Percentiles rank a stretch among this genome's conserved stretches.
Conservation (phyloP, 1,140 invertebrate genomes). For the Drosophila melanica region DNA sequence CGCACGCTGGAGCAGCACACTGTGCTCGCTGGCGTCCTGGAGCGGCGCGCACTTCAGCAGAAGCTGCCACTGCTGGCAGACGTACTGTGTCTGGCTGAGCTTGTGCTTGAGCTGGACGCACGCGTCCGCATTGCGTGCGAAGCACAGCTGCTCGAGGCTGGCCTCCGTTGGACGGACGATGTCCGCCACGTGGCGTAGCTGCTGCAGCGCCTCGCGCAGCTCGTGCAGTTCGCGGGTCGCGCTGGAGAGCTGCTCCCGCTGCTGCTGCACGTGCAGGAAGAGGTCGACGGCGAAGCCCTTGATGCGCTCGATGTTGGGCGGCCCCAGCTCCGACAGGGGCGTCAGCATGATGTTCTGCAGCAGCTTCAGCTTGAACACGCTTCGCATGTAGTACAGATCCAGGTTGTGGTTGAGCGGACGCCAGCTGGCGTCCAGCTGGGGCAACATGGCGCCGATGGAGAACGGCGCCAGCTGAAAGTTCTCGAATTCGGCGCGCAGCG, state of each 20-base stretch:
- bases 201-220: constrained; percentile 75
- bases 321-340: constrained; percentile 91
- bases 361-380: constrained; percentile 84
- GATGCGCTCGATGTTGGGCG: constrained; percentile 92
- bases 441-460: constrained; percentile 68
- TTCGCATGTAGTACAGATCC: constrained; percentile 80
- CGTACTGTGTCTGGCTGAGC: constrained; percentile 54
- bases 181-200: constrained; percentile 55
- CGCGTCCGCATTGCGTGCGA: constrained; percentile 41
- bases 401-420: constrained; percentile 72
- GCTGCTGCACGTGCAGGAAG: constrained; percentile 86
- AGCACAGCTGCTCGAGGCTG: constrained; percentile 12
- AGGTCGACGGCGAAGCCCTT: constrained; percentile 91
- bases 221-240: constrained; percentile 80
- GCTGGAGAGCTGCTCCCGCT: constrained; percentile 82
- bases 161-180: constrained; percentile 36
- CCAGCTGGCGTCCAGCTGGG: constrained; percentile 54
- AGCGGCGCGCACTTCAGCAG: constrained; percentile 59
- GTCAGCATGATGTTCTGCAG: constrained; percentile 87
- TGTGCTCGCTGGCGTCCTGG: constrained; percentile 23
- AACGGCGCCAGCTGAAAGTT: constrained; percentile 71
- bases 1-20: constrained; percentile 16
- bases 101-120: constrained; percentile 49
- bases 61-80: constrained; percentile 65
- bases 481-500: constrained; percentile 78